phyloP scores from a whole-genome alignment of 92 coral and sea anemone genomes.

The Pocillopora grandis region DNA sequence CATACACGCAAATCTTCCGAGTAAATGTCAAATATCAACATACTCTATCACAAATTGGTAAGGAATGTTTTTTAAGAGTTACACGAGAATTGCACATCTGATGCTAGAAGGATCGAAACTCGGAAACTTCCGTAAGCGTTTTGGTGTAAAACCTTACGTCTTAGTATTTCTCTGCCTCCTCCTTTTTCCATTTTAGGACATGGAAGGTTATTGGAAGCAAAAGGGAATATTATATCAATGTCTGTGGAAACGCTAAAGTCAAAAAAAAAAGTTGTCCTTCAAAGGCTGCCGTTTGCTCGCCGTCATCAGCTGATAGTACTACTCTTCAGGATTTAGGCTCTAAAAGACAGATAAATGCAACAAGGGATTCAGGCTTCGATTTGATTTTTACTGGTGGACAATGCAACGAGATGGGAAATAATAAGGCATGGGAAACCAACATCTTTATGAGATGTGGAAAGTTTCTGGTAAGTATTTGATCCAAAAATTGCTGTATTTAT shows the following conservation, averaged over 20 bases:
- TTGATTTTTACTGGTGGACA: conserved; percentile 43
- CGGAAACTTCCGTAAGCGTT: background rate
- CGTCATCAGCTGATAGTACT: background rate
- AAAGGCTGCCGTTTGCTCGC: conserved; percentile 45
- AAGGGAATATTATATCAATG: conserved; percentile 48
- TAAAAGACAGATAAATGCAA: background rate
- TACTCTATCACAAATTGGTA: conserved; percentile 64
- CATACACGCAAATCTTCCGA: conserved; percentile 28
- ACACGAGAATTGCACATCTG: background rate
- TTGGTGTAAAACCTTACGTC: too few species aligned
- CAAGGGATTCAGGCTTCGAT: conserved; percentile 49
- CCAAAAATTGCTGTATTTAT: too few species aligned
- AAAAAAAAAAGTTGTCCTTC: conserved; percentile 9
- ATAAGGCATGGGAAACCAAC: conserved; percentile 42
- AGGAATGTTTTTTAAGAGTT: background rate
- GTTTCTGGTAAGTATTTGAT: conserved; percentile 53
- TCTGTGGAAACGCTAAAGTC: conserved; percentile 38
- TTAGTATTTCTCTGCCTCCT: background rate
- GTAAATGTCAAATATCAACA: conserved; percentile 41
- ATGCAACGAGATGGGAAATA: conserved; percentile 30
- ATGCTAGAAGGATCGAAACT: background rate
- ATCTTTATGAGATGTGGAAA: conserved; percentile 79
- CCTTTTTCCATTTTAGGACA: conserved; percentile 39
- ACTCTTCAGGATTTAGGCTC: too few species aligned
- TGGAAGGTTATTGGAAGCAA: conserved; percentile 48